Conservation (phyloP, 2,888 invertebrate species). For the Toxonevra muliebris region DNA sequence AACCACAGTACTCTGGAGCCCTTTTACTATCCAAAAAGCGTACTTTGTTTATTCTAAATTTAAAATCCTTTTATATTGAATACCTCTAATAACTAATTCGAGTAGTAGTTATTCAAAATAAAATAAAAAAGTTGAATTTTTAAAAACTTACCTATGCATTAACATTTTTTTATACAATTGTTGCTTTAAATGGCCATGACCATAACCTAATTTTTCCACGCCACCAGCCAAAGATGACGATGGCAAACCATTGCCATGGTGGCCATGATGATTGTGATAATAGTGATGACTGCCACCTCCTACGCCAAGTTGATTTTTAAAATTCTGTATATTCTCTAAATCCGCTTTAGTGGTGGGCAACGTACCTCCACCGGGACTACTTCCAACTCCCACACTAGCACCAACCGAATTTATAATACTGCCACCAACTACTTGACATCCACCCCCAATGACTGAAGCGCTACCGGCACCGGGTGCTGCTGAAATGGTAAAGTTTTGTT, state of each 20-base stretch:
- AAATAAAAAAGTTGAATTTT: too few relatives aligned
- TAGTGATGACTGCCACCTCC: constrained; percentile 36
- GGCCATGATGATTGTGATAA: constrained; percentile 32
- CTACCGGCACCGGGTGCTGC: constrained; percentile 30
- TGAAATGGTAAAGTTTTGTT: constrained; percentile 33
- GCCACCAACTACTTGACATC: constrained; percentile 11
- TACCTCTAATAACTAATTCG: too few relatives aligned
- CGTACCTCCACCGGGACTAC: constrained; percentile 30
- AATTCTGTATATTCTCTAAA: constrained; percentile 63
- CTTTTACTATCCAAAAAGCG: too few relatives aligned
- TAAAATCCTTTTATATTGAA: too few relatives aligned
- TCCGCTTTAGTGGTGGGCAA: constrained; percentile 55
- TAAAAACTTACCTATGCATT: constrained; percentile 49
- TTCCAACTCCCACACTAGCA: constrained; percentile 25
- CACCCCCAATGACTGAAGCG: constrained; percentile 23
- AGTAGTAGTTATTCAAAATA: too few relatives aligned
- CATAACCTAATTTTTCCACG: constrained; percentile 53
- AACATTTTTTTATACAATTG: constrained; percentile 59
- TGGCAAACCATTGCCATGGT: constrained; percentile 35
- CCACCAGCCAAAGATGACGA: constrained; percentile 17
- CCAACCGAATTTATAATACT: neutral
- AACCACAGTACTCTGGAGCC: too few relatives aligned
- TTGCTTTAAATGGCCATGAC: constrained; percentile 53
- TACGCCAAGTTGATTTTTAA: constrained; percentile 58
- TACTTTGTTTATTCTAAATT: too few relatives aligned